Evolutionary conservation across 2,888 invertebrate species (phyloP).

Genomic region (Hemicrepidius hirtus): DNA sequence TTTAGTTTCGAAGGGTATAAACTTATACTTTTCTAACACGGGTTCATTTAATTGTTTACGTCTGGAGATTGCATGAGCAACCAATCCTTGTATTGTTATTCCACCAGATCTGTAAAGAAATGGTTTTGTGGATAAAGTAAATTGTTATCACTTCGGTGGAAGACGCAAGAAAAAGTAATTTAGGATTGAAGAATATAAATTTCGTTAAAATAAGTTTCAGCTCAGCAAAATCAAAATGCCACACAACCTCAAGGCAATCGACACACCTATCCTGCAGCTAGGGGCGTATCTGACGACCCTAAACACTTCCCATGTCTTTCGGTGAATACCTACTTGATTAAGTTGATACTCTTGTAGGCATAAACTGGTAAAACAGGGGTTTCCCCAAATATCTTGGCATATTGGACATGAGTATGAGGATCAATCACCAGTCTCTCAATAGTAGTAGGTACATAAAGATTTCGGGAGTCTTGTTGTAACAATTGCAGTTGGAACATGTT

Average conservation of each 20-base stretch:
- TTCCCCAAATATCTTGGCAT: conserved; percentile 58
- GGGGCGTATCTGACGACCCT: no score
- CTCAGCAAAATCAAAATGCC: no score
- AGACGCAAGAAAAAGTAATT: no score
- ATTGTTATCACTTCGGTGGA: no score
- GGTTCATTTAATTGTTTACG: conserved; percentile 82
- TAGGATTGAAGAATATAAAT: no score
- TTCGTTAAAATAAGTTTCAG: no score
- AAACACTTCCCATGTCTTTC: no score
- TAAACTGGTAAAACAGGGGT: conserved; percentile 64
- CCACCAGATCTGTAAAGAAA: conserved; percentile 81
- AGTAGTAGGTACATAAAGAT: conserved; percentile 80
- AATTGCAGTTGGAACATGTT: conserved; percentile 90
- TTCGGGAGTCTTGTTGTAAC: conserved; percentile 79
- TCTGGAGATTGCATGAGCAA: conserved; percentile 84
- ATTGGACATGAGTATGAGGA: conserved; percentile 49
- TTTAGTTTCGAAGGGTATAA: conserved; percentile 76
- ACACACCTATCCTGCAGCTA: no score
- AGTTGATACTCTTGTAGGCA: conserved; percentile 68
- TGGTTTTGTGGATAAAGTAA: no score
- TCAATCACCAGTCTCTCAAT: conserved; percentile 55
- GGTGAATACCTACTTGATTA: conserved; percentile 60
- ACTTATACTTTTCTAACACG: conserved; percentile 84
- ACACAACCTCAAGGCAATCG: no score
- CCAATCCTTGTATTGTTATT: conserved; percentile 84